phyloP scores from a whole-genome alignment of 2,888 invertebrate species.

The Rhingia campestris region DNA sequence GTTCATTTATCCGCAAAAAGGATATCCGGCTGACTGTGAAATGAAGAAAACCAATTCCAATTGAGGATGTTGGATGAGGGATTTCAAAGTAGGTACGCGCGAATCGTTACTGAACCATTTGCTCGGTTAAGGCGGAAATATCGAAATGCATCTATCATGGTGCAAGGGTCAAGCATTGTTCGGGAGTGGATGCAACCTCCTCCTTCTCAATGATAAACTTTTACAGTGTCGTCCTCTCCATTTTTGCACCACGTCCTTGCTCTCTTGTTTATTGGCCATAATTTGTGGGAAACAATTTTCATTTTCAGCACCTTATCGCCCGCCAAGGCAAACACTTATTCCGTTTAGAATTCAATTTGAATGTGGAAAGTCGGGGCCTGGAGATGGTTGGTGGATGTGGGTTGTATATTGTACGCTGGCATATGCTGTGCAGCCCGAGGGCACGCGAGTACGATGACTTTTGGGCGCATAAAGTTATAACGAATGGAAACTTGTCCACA shows the following conservation, averaged over 20 bases:
- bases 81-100: not conserved
- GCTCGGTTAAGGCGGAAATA: slow-evolving; percentile 25
- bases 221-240: slow-evolving; percentile 19
- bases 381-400: not conserved
- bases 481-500: slow-evolving; percentile 63
- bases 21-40: slow-evolving; percentile 37
- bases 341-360: slow-evolving; percentile 68
- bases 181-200: not conserved
- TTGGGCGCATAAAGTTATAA: slow-evolving; percentile 61
- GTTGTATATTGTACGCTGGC: slow-evolving; percentile 37
- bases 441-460: slow-evolving; percentile 42
- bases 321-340: slow-evolving; percentile 51
- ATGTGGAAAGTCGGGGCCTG: slow-evolving; percentile 9
- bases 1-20: slow-evolving; percentile 21
- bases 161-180: not conserved
- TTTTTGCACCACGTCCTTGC: slow-evolving; percentile 23
- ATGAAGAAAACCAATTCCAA: slow-evolving; percentile 30
- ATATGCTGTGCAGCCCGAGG: slow-evolving; percentile 47
- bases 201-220: slow-evolving; percentile 33
- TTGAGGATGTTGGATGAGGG: slow-evolving; percentile 13
- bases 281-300: slow-evolving; percentile 62
- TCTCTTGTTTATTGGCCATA: slow-evolving; percentile 42
- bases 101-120: slow-evolving; percentile 20
- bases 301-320: slow-evolving; percentile 65
- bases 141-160: slow-evolving; percentile 28